phyloP scores from a whole-genome alignment of 2,797 vertebrate species.

The Caiman crocodilus region DNA sequence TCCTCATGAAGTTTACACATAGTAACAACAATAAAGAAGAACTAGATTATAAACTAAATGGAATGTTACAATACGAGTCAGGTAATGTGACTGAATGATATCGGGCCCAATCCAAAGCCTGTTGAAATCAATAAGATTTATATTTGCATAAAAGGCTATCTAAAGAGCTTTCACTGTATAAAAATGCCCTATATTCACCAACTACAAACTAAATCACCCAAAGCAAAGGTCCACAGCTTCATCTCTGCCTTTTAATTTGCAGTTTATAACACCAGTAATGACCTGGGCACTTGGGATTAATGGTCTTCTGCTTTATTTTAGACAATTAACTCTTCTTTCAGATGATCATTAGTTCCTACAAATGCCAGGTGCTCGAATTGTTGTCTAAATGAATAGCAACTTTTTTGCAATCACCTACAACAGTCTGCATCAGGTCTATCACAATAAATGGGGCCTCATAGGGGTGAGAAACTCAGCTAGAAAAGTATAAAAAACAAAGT shows the following conservation, averaged over 20 bases:
- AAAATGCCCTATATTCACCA: neutral
- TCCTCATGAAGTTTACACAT: neutral
- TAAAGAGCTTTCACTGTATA: neutral
- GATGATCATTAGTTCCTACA: neutral
- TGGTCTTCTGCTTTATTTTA: neutral
- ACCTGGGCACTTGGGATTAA: neutral
- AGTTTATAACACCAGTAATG: neutral
- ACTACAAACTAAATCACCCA: neutral
- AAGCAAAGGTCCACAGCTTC: neutral
- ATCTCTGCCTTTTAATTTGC: neutral
- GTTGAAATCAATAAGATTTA: neutral
- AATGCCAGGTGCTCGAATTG: neutral
- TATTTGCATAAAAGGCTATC: neutral
- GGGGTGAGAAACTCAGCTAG: neutral
- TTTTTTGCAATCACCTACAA: neutral
- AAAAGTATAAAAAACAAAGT: neutral
- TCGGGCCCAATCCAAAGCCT: neutral
- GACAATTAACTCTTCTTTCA: neutral
- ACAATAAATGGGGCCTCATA: neutral
- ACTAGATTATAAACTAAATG: neutral
- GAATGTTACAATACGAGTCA: accelerated
- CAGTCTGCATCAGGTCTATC: neutral
- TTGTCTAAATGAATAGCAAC: neutral
- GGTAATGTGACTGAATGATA: neutral
- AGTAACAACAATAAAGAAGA: accelerated